Evolutionary conservation across 2,113 vertebrate species (phyloP), one percentile per base, ranked within the genome.

Genomic region (Synodontis membranacea): DNA sequence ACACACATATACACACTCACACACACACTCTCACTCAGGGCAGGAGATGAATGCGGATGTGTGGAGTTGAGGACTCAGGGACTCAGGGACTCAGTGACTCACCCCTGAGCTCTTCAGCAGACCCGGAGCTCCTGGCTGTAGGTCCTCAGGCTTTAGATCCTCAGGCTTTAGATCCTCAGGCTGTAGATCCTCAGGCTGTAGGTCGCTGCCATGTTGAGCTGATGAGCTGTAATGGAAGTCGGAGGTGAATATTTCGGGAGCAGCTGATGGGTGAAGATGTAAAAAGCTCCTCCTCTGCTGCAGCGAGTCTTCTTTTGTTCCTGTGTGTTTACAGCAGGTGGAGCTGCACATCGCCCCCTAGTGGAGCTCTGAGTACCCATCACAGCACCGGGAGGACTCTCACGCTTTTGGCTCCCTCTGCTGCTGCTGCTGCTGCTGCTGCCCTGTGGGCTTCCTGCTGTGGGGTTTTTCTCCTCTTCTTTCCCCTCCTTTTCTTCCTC

Each of bases 281-380:
- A n/a, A n/a, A n/a, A n/a, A n/a, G n/a, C 75, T 78, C 31, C 76
- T 79, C n/a, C 76, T 54, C 50, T 54, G 19, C 76, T 79, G 76
- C 76, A 79, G 50, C 76, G 50, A n/a, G 19, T 37, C 76, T 79
- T 79, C 76, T 79, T 79, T 54, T 79, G 50, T 54, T 79, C 11
- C 50, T 79, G 76, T 19, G n/a, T 54, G 50, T 79, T 79, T 56
- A 54, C 10, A 54, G 8, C 48, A 54, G 50, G 4, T 54, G 44
- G 37, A 79, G 50, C 50, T 52, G 50, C 31, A 79, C 48, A 37
- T 79, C 50, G 76, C 76, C 76, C 48, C 76, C 76, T 79, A 17
- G n/a, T 23, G 76, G 76, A 11, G n/a, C 31, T 54, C 76, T 23
- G n/a, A 39, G 4, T 14, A n/a, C n/a, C n/a, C 11, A 28, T 44